Conservation (phyloP, 1,140 invertebrate species). For the Drosophila tsacasi region DNA sequence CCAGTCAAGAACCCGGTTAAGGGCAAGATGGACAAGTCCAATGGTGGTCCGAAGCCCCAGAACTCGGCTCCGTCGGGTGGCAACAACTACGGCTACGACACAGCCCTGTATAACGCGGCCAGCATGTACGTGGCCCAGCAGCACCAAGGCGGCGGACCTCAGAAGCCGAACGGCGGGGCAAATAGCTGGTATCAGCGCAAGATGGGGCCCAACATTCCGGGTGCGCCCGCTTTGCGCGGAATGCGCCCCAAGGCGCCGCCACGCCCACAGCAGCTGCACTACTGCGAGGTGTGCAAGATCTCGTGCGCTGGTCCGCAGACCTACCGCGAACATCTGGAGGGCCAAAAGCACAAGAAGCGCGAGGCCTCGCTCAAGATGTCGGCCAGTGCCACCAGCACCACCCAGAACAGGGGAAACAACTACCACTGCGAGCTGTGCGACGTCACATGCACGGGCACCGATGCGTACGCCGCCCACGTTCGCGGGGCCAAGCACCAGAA, state of each 20-base stretch:
- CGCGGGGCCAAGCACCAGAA: slow-evolving; percentile 99
- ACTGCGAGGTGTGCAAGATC: slow-evolving; percentile 99
- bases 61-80: slow-evolving; percentile 85
- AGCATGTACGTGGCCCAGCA: slow-evolving; percentile 96
- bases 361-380: slow-evolving; percentile 95
- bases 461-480: slow-evolving; percentile 99
- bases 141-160: slow-evolving; percentile 83
- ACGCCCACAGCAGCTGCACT: slow-evolving; percentile 96
- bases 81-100: slow-evolving; percentile 93
- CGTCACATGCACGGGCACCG: slow-evolving; percentile 98
- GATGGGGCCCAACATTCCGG: slow-evolving; percentile 80
- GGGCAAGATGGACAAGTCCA: slow-evolving; percentile 76
- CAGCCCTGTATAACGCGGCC: slow-evolving; percentile 96
- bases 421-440: slow-evolving; percentile 97
- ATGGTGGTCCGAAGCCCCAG: slow-evolving; percentile 59
- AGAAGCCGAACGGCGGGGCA: slow-evolving; percentile 66
- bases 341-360: slow-evolving; percentile 99
- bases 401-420: slow-evolving; percentile 88
- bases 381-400: slow-evolving; percentile 85
- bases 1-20: slow-evolving; percentile 85
- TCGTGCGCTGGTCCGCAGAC: slow-evolving; percentile 98
- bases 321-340: slow-evolving; percentile 98
- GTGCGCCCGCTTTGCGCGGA: slow-evolving; percentile 58
- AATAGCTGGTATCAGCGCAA: slow-evolving; percentile 85
- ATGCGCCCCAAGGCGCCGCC: slow-evolving; percentile 90